Evolutionary conservation across 2,888 invertebrate species (phyloP).

Genomic region (Ophion ventricosus): DNA sequence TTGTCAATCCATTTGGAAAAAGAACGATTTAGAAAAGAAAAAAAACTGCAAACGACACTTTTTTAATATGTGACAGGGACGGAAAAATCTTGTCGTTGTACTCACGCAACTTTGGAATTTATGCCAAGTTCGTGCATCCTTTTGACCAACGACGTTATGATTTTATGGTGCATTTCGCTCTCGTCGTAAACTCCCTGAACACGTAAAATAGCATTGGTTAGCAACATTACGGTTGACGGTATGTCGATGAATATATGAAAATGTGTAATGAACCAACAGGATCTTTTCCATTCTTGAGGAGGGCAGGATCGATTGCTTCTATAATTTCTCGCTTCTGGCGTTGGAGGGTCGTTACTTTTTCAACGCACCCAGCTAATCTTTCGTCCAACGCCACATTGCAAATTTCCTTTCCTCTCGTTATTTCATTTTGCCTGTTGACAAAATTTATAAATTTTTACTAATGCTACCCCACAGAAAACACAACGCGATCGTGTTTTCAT

Average conservation of each 20-base stretch:
- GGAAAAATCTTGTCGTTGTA: background rate
- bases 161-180: constrained; percentile 13
- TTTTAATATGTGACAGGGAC: background rate
- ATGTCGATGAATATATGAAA: background rate
- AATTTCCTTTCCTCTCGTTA: background rate
- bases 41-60: too few species aligned
- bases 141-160: constrained; percentile 67
- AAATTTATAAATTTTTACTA: constrained; percentile 5
- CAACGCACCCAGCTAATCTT: constrained; percentile 82
- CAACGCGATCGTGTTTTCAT: background rate
- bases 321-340: constrained; percentile 85
- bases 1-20: too few species aligned
- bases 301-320: constrained; percentile 83
- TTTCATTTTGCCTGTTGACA: background rate
- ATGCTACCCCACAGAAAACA: too few species aligned
- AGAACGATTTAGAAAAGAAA: too few species aligned
- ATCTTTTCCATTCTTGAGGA: constrained; percentile 21
- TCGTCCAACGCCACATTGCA: constrained; percentile 71
- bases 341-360: constrained; percentile 82
- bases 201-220: background rate
- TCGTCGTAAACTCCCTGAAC: constrained; percentile 78
- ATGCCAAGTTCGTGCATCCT: constrained; percentile 67
- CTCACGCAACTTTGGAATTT: constrained; percentile 60
- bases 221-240: background rate
- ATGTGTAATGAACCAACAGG: constrained; percentile 29